Conservation (phyloP, 1,140 invertebrate species). For the Bombus waltoni region DNA sequence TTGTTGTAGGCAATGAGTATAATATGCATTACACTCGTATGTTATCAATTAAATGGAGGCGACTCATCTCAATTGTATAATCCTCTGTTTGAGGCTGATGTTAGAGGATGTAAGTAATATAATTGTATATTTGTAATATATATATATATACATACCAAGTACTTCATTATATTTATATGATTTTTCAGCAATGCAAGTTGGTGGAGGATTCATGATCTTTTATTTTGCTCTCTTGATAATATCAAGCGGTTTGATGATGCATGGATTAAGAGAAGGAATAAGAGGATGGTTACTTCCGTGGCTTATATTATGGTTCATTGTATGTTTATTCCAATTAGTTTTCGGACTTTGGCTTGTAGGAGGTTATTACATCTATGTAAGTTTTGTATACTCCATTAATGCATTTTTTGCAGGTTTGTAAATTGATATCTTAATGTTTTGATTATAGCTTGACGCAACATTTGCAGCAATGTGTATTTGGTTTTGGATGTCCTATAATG, state of each 20-base stretch:
- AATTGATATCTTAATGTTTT: constrained; percentile 49
- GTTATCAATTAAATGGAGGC: constrained; percentile 91
- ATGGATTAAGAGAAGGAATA: constrained; percentile 85
- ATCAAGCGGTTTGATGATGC: constrained; percentile 85
- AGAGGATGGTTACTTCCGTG: constrained; percentile 92
- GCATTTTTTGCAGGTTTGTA: not conserved
- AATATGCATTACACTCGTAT: constrained; percentile 88
- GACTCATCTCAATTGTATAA: constrained; percentile 94
- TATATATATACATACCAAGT: not conserved
- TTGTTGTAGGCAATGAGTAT: constrained; percentile 86
- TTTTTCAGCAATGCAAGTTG: constrained; percentile 88
- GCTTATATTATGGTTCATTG: constrained; percentile 88
- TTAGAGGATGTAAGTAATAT: constrained; percentile 87
- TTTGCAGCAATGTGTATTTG: constrained; percentile 89
- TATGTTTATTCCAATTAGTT: constrained; percentile 89
- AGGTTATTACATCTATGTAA: constrained; percentile 95
- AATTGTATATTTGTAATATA: not conserved
- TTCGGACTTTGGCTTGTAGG: constrained; percentile 93
- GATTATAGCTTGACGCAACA: constrained; percentile 89
- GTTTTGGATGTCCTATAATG: constrained; percentile 92
- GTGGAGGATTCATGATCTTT: constrained; percentile 88
- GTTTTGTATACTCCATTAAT: constrained; percentile 71
- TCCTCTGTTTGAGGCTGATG: constrained; percentile 93
- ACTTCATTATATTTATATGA: not conserved
- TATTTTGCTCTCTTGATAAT: constrained; percentile 88